phyloP scores from a whole-genome alignment of 2,113 vertebrate genomes.

The Castor canadensis region DNA sequence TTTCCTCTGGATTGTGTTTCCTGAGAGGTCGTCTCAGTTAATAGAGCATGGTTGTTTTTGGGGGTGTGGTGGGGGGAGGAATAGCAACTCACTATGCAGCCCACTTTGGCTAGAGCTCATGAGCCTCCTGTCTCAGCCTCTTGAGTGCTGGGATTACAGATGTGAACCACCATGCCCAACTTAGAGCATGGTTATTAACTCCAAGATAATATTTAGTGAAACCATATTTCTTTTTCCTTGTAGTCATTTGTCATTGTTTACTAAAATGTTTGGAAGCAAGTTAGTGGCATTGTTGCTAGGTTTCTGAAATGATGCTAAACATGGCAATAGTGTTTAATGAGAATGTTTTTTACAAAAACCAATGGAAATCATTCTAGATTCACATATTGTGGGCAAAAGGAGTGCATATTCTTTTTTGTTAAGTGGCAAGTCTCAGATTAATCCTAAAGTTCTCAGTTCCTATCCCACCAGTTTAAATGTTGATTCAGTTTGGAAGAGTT shows the following conservation, averaged over 20 bases:
- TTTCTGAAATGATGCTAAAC: conserved; percentile 31
- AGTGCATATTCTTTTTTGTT: background rate
- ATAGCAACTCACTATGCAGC: too few relatives aligned
- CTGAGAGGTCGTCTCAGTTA: conserved; percentile 15
- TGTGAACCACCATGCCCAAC: background rate
- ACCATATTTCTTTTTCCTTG: background rate
- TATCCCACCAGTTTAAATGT: background rate
- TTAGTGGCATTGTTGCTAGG: background rate
- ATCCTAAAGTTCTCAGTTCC: background rate
- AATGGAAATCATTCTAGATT: background rate
- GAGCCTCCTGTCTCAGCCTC: background rate
- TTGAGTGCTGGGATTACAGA: background rate
- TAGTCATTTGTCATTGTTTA: background rate
- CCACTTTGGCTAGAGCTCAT: background rate
- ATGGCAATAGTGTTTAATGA: background rate
- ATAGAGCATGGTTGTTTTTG: background rate
- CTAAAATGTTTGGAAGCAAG: conserved; percentile 25
- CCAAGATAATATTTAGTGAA: conserved; percentile 1
- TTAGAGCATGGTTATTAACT: background rate
- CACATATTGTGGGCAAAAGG: background rate
- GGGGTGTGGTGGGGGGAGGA: too few relatives aligned
- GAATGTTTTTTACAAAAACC: background rate
- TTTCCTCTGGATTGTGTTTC: background rate
- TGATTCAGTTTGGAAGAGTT: background rate
- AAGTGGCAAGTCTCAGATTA: background rate